Base-by-base conservation (phyloP, 2,113 vertebrate genomes). In the human (Homo sapiens) region DNA sequence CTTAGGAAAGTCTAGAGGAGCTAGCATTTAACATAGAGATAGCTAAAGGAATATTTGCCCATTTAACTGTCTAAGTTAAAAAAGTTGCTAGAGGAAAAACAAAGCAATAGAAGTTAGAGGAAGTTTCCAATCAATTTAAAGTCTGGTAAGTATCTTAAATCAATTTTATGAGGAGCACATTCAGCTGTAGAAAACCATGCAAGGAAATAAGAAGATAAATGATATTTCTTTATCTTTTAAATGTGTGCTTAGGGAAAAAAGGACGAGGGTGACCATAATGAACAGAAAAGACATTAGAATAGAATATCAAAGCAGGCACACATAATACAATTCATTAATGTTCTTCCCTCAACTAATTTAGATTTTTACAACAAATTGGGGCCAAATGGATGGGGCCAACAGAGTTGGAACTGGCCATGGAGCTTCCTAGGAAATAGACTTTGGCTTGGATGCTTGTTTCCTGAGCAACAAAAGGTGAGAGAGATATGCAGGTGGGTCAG, bases 121-220 rank as follows among this genome's bases (percentile, higher is more conserved):
- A 88, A 96, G 52, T 52, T 81, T 98, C 89, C 94, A 87, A 82
- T 92, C 92, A 93, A 0, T 91, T 88, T 50, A 17, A 78, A 94
- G 72, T 57, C 88, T 87, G 32, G 5, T 45, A 1, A 1, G 38
- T 32, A 32, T 85, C 90, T 88, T 94, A 97, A 92, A 96, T 89
- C 96, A 91, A 30, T 10, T 93, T 92, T 93, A 94, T 55, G 75
- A 64, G 85, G 52, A 98, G 40, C 38, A 88, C 68, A 25, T 38
- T 94, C 85, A 85, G 78, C 57, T 94, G 57, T 8, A 55, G 70
- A 93, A 95, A 90, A 64, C 22, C 86, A 89, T 82, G 96, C 38
- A 92, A 90, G 89, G 50, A 88, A 86, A 92, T 57, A 96, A 94
- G 79, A 83, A 97, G 92, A 97, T 72, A 88, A 95, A 97, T 59